phyloP scores from a whole-genome alignment of 2,888 invertebrate genomes.

The Epinotia nisella region DNA sequence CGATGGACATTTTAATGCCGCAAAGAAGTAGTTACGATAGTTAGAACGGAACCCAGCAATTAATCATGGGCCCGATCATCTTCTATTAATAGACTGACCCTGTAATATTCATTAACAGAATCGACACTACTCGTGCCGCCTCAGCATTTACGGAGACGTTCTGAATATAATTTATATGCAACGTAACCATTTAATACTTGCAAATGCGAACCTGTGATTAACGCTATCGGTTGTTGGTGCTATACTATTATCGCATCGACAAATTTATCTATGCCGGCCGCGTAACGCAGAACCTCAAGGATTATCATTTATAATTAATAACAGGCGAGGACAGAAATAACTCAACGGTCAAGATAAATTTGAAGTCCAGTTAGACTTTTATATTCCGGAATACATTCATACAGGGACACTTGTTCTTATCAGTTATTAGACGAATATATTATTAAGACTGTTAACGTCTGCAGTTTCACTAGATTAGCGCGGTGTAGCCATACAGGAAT shows the following conservation, averaged over 20 bases:
- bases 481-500: background rate
- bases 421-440: background rate
- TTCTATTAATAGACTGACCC: background rate
- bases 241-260: background rate
- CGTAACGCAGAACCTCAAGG: background rate
- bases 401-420: background rate
- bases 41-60: too few species aligned
- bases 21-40: background rate
- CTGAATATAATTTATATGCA: too few species aligned
- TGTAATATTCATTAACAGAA: too few species aligned
- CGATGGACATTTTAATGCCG: background rate
- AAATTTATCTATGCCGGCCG: slow-evolving; percentile 9
- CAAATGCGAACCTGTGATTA: too few species aligned
- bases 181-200: too few species aligned
- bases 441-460: background rate
- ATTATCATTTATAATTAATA: background rate
- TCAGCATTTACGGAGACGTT: background rate
- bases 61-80: background rate
- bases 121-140: background rate
- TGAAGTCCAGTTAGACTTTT: slow-evolving; percentile 12
- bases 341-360: slow-evolving; percentile 5
- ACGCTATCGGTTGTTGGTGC: background rate
- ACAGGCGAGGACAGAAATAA: background rate
- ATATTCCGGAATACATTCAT: background rate
- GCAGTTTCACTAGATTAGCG: too few species aligned